Base-by-base conservation (phyloP, 2,888 invertebrate genomes). In the Resseliella maxima region DNA sequence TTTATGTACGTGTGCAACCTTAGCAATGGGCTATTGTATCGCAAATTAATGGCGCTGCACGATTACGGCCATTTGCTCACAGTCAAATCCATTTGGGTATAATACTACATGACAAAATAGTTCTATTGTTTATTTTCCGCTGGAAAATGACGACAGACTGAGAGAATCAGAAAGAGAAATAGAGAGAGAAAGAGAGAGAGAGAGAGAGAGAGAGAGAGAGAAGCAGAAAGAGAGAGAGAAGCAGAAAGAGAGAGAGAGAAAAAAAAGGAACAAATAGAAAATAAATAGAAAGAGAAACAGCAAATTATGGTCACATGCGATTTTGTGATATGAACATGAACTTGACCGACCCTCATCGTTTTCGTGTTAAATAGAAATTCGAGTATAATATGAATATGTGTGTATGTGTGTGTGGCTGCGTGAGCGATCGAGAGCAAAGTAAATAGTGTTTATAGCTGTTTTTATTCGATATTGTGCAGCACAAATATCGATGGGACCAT, bases 271-370 rank as follows among this genome's bases (percentile, higher is more conserved):
- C 24, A 10, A 64, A 31, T 31, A 72, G n/a, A 83, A 38, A 38
- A 72, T 38, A 50, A 50, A 50, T 41, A 41, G 41, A 8, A 12
- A 8, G 12, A 8, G 18, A 50, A 83, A 83, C 83, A 38, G 24
- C 38, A 83, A 83, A 83, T 38, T 83, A 38, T 83, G 85, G 31
- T 46, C 45, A 41, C 85, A 85, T 46, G 45, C 85, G 38, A 45
- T 27, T 27, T 46, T 85, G 18, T 85, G 36, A 38, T 31, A 27
- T 38, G 38, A n/a, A 45, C 85, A 85, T 85, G 85, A 85, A 85
- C 85, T 85, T 85, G 85, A 85, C 85, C 85, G 85, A 85, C 85
- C 85, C 85, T 85, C 85, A 85, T 85, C 15, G 31, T 41, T 46
- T 85, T 85, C 31, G 31, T 45, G 46, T 85, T 85, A 46, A 72